Base-by-base conservation (phyloP, 2,888 invertebrate genomes). In the Taenaris catops region DNA sequence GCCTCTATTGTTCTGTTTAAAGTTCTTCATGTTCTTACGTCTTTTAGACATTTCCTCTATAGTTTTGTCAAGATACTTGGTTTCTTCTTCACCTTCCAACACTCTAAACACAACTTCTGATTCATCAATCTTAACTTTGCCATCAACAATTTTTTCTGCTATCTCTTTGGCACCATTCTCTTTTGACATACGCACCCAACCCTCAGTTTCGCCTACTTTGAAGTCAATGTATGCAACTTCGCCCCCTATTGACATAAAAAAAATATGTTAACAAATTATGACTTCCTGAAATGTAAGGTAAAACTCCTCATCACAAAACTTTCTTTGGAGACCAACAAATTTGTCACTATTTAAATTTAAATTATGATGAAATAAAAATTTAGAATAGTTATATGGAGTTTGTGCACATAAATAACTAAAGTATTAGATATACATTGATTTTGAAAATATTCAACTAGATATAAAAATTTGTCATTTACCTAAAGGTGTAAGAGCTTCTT, bases 201-300 rank as follows among this genome's bases (percentile, higher is more conserved):
- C 96, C 51, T 92, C 89, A 2, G 88, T 74, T 46, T 94, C 91
- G 0, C 94, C 95, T 31, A 90, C 90, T 49, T 89, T 91, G 63
- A 91, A 95, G 60, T 95, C 94, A 43, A 96, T 89, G 63, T 89
- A 96, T 0, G 93, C 92, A 25, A 94, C 81, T 18, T 92, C 89
- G 1, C 16, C 24, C 7, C 17, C 31, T 32, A 16, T n/a, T n/a
- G n/a, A n/a, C n/a, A n/a, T n/a, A n/a, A n/a, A n/a, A n/a, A n/a
- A n/a, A n/a, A n/a, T n/a, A n/a, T n/a, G n/a, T n/a, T n/a, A n/a
- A n/a, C n/a, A n/a, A n/a, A n/a, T n/a, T n/a, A n/a, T n/a, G n/a
- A n/a, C n/a, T n/a, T n/a, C n/a, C n/a, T n/a, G n/a, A n/a, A n/a
- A n/a, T n/a, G n/a, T n/a, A n/a, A n/a, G n/a, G n/a, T n/a, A n/a